phyloP scores from a whole-genome alignment of 2,888 invertebrate genomes.

The Muscina levida region DNA sequence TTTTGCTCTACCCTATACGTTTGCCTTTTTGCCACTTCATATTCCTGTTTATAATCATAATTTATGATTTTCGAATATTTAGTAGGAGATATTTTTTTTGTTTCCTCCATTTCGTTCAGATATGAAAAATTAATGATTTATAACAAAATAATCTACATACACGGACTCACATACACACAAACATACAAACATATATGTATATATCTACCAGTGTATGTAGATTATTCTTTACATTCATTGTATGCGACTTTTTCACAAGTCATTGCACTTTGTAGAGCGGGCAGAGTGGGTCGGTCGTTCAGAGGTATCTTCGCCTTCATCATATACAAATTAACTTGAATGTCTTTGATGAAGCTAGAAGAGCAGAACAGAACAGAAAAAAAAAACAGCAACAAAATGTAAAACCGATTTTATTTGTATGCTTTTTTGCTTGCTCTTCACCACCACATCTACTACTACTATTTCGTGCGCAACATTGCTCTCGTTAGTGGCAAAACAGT shows the following conservation, averaged over 20 bases:
- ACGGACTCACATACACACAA: not conserved
- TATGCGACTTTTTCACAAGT: slow-evolving; percentile 53
- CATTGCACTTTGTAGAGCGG: slow-evolving; percentile 58
- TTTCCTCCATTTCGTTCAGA: not conserved
- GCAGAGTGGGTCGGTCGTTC: not conserved
- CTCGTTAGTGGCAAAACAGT: slow-evolving; percentile 25
- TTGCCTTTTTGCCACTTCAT: slow-evolving; percentile 13
- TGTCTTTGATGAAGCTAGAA: slow-evolving; percentile 40
- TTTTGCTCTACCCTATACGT: not conserved
- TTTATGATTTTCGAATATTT: slow-evolving; percentile 30
- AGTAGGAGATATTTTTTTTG: not conserved
- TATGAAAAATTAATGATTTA: slow-evolving; percentile 62
- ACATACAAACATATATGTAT: not conserved
- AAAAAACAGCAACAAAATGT: not conserved
- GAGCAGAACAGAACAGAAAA: not conserved
- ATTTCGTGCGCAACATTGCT: slow-evolving; percentile 22
- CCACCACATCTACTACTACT: not conserved
- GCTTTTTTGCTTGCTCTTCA: not conserved
- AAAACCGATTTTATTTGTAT: slow-evolving; percentile 18
- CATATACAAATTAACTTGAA: slow-evolving; percentile 38
- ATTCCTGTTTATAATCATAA: slow-evolving; percentile 12
- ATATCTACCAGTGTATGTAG: slow-evolving; percentile 3
- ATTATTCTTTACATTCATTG: slow-evolving; percentile 1
- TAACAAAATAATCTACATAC: slow-evolving; percentile 52
- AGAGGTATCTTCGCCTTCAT: not conserved